Base-by-base conservation (phyloP, 2,113 vertebrate genomes). In the Cephalopholis sonnerati region DNA sequence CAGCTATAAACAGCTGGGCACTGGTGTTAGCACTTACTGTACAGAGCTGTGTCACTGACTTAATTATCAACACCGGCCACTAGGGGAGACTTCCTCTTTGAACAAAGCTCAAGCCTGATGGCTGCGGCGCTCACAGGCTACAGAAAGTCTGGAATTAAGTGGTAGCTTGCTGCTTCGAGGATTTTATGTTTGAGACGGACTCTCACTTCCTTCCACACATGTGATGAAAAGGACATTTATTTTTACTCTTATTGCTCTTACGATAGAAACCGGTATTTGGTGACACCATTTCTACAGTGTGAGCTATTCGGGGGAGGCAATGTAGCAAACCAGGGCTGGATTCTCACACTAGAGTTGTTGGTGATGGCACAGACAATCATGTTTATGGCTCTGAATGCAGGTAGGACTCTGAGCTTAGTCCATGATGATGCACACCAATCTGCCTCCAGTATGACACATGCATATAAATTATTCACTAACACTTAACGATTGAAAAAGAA, bases 1-100 rank as follows among this genome's bases (percentile, higher is more conserved):
- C 77, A 74, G 69, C 83, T 80, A 89, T 64, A 75, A 86, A 90
- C 87, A 90, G 67, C 81, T 81, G 75, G 69, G 48, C 71, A 50
- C 50, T 62, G 66, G 62, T 74, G 79, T 79, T 83, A 39, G 70
- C 79, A 68, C 87, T 81, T 79, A 73, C 70, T 88, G 78, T 77
- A 75, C 15, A 7, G 65, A 75, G 69, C 57, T 66, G 44, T 81
- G 65, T 88, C 79, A 84, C 74, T 3, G 55, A 80, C 68, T 71
- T 79, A 80, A 86, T 81, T 81, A 84, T 82, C 86, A 68, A 79
- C 48, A 36, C 73, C 18, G 16, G 50, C 65, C 80, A 79, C 63
- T 24, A 18, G 57, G 54, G 59, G 69, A 75, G 48, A 71, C 64
- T 53, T 84, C 50, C 64, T 79, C 15, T 71, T 62, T 46, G 41